A percentile compares a stretch with the other conserved stretches of the same genome.
These are phyloP conservation scores for Microcebus lehilahytsara DNA, from an alignment of 2,113 vertebrate species.

Conservation along the genomic window DNA sequence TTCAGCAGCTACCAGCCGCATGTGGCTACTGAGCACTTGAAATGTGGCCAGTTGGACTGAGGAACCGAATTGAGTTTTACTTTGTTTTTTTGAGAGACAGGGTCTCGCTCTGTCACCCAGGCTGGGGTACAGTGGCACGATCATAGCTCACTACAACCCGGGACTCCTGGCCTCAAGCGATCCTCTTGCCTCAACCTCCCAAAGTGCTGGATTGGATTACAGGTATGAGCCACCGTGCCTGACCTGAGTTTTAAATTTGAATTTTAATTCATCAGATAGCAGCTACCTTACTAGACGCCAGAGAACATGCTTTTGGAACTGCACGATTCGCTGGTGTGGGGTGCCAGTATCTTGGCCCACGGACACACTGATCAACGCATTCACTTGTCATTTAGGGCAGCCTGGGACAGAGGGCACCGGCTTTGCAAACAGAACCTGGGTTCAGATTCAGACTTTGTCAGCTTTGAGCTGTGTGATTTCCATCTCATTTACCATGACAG, in stretches of 20 bases:
- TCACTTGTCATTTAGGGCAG: background rate
- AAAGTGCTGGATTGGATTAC: too few species aligned
- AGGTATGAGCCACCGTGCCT: too few species aligned
- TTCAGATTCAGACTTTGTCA: background rate
- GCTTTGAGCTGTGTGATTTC: background rate
- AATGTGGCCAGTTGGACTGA: background rate
- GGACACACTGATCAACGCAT: background rate
- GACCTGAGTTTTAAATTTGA: background rate
- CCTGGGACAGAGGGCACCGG: background rate
- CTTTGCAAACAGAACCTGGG: too few species aligned
- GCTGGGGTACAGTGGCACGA: too few species aligned
- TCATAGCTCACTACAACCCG: too few species aligned
- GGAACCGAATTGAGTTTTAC: background rate
- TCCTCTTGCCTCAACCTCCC: too few species aligned
- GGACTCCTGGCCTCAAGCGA: too few species aligned
- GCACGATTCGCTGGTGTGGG: background rate
- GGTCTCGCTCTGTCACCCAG: too few species aligned
- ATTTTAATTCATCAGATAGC: background rate
- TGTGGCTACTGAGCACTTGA: background rate
- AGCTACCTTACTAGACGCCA: background rate
- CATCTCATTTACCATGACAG: background rate
- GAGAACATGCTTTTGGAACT: background rate
- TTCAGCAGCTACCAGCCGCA: background rate
- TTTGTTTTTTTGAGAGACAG: background rate
- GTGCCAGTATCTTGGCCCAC: background rate